Conservation (phyloP, 2,888 invertebrate genomes). For the Gastracanthus pulcherrimus region DNA sequence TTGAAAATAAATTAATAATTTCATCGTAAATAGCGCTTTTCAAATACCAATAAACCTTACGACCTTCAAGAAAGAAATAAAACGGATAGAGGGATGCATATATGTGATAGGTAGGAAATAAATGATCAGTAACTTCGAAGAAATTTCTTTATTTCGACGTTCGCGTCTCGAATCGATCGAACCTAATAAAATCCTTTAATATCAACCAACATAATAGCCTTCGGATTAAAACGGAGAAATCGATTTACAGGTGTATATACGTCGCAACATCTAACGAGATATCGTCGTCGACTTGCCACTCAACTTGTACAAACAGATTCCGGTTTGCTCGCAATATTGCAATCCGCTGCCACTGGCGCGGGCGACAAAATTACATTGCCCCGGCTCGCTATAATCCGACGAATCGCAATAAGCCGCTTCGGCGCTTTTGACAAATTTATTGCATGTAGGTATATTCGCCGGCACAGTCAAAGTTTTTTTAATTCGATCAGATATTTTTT, state of each 20-base stretch:
- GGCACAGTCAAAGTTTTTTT: slow-evolving; percentile 1
- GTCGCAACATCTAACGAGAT: not conserved
- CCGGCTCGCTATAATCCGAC: not conserved
- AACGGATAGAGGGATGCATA: not conserved
- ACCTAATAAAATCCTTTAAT: slow-evolving; percentile 48
- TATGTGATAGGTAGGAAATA: not conserved
- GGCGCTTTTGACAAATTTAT: not conserved
- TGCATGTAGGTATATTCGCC: too few relatives aligned
- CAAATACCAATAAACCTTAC: not conserved
- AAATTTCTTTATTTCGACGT: slow-evolving; percentile 55
- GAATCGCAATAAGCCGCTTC: not conserved
- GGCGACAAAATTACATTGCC: not conserved
- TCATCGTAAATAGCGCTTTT: not conserved
- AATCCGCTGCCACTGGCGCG: not conserved
- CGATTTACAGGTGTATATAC: slow-evolving; percentile 6
- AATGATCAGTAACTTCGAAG: slow-evolving; percentile 29
- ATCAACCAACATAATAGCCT: slow-evolving; percentile 29
- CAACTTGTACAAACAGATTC: not conserved
- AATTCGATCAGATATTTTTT: not conserved
- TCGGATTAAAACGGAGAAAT: slow-evolving; percentile 13
- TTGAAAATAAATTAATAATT: not conserved
- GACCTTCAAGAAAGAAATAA: too few relatives aligned
- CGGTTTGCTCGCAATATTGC: not conserved
- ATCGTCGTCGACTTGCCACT: not conserved
- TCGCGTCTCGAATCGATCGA: slow-evolving; percentile 37